Conservation (phyloP, 1,140 invertebrate genomes). For the Acromyrmex charruanus region DNA sequence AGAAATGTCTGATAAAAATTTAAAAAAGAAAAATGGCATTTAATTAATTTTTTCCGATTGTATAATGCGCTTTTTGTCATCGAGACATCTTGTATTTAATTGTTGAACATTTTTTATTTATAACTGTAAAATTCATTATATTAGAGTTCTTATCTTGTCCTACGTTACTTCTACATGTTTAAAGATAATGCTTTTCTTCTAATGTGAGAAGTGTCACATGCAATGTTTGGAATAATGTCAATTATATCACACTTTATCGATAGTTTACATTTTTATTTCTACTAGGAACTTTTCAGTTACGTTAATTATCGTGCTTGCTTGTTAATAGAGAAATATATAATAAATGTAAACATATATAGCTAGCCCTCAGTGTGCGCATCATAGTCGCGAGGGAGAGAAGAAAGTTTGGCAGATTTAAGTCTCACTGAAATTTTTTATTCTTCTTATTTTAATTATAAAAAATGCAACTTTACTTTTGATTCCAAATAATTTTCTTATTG, state of each 20-base stretch:
- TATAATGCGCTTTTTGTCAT: neutral
- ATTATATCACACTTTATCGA: conserved; percentile 30
- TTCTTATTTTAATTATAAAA: too few relatives aligned
- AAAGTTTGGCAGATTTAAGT: too few relatives aligned
- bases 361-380: neutral
- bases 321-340: conserved; percentile 44
- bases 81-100: neutral
- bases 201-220: conserved; percentile 51
- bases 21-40: neutral
- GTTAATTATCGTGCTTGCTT: conserved; percentile 53
- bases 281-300: conserved; percentile 4
- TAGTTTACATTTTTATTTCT: conserved; percentile 10
- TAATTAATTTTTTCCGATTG: neutral
- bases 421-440: too few relatives aligned
- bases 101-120: conserved; percentile 6
- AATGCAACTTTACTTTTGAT: too few relatives aligned
- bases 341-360: conserved; percentile 20
- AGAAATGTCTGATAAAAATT: conserved; percentile 2
- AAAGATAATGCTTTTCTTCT: conserved; percentile 75
- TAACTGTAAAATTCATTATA: neutral
- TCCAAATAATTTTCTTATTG: too few relatives aligned
- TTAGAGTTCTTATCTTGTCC: conserved; percentile 47
- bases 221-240: conserved; percentile 10
- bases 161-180: conserved; percentile 63
- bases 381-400: too few relatives aligned